Conservation (phyloP, 2,888 invertebrate species). For the Acrobasis repandana region DNA sequence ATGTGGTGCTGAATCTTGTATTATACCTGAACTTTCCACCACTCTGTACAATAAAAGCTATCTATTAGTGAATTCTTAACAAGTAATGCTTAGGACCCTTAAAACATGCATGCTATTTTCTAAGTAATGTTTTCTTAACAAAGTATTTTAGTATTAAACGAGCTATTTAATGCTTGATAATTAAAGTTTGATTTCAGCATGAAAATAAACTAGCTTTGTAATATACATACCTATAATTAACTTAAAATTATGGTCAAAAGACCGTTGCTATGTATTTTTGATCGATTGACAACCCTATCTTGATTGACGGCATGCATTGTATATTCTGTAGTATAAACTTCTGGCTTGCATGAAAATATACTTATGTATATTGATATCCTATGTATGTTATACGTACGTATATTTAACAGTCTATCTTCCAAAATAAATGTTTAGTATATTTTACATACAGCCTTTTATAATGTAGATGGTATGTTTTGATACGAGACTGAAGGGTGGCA, state of each 20-base stretch:
- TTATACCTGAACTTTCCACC: not conserved
- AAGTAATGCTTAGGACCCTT: constrained; percentile 1
- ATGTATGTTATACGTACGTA: constrained; percentile 52
- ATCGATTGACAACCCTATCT: constrained; percentile 50
- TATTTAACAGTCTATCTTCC: constrained; percentile 72
- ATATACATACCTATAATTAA: constrained; percentile 40
- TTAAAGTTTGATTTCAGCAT: constrained; percentile 15
- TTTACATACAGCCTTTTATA: constrained; percentile 49
- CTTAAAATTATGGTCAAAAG: constrained; percentile 45
- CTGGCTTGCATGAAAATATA: constrained; percentile 78
- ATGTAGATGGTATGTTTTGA: constrained; percentile 51
- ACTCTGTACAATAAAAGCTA: not conserved
- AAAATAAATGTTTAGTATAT: constrained; percentile 80
- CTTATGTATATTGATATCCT: constrained; percentile 43
- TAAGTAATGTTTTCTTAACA: constrained; percentile 15
- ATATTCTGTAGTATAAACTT: constrained; percentile 60
- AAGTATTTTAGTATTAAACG: constrained; percentile 13
- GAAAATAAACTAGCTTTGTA: constrained; percentile 33
- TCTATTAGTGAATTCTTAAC: not conserved
- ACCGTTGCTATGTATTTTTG: constrained; percentile 46
- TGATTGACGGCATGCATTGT: constrained; percentile 68
- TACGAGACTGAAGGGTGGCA: constrained; percentile 52
- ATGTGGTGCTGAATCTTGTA: not conserved
- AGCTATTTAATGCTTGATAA: constrained; percentile 10
- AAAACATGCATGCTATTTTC: constrained; percentile 14